Base-by-base conservation (phyloP, 2,888 invertebrate species). In the Epistrophe eligans region DNA sequence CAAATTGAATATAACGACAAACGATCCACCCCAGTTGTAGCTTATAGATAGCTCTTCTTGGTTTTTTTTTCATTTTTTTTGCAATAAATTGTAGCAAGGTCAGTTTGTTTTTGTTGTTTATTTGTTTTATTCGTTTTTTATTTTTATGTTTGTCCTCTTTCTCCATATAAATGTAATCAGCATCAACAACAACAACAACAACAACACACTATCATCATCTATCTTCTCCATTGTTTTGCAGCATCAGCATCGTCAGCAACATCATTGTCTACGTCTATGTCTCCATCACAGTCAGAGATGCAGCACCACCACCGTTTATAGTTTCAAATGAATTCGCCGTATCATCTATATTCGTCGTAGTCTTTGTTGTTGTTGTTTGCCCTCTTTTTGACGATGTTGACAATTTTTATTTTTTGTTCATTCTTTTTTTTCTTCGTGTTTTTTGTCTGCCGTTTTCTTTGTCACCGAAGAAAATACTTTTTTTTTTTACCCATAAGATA, bases 31-130 rank as follows among this genome's bases (percentile, higher is more conserved):
- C 70, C 32, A 74, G 83, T 70, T 62, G 38, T 35, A 17, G 55
- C 32, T 66, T 48, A 45, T 43, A 32, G 35, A 67, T 71, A 43
- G 40, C 24, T 62, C 40, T 40, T 43, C 24, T 43, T 40, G 13
- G 19, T 40, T 60, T 60, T 19, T 57, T 79, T 35, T 35, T 32
- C 24, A 40, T 17, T 57, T 79, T 84, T 84, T 84, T 72, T 80
- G 80, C 82, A 81, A 77, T 81, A 81, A 85, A 85, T 81, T 81
- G 84, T 74, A 81, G 82, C 85, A 85, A 85, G 85, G 85, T 85
- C 85, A 85, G 77, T 85, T 77, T 74, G 64, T 77, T 82, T 71
- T 35, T 70, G 57, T 73, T 74, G 32, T 72, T 85, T 81, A 52
- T 73, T 85, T 82, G 40, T 77, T 70, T 55, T 55, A 58, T 83